Percentiles rank a stretch among this genome's conserved stretches.
Evolutionary conservation across 2,113 vertebrate genomes (phyloP).

Genomic region (Pontoporia blainvillei): DNA sequence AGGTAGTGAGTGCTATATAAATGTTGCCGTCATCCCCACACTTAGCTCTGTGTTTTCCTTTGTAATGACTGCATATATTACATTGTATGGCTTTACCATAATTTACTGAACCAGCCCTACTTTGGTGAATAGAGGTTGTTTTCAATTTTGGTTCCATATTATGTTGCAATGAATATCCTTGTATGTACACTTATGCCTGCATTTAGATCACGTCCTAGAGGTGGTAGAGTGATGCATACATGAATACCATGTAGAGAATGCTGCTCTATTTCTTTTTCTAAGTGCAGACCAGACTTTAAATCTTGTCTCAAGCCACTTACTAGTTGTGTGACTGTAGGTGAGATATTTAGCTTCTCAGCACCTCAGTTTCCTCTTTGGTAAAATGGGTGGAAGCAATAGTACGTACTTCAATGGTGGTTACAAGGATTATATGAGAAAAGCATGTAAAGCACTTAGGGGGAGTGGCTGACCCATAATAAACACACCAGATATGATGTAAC

Average conservation of each 20-base stretch:
- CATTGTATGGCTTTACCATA: neutral
- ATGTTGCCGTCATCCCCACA: neutral
- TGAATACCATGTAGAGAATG: neutral
- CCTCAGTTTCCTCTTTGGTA: neutral
- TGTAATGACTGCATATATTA: neutral
- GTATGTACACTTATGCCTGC: neutral
- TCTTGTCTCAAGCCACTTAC: neutral
- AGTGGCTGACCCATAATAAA: neutral
- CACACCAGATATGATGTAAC: neutral
- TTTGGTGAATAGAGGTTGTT: neutral
- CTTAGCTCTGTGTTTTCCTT: neutral
- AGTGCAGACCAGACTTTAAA: neutral
- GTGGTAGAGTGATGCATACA: neutral
- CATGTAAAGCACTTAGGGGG: neutral
- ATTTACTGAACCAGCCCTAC: neutral
- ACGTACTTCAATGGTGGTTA: neutral
- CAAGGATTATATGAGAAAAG: neutral
- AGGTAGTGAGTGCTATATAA: neutral
- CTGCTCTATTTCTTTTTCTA: neutral
- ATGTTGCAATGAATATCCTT: neutral
- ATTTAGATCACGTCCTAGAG: neutral
- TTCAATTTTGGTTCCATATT: neutral
- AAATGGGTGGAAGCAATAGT: neutral
- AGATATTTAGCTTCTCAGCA: neutral
- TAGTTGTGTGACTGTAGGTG: neutral